phyloP scores from a whole-genome alignment of 2,888 invertebrate species.

The Hyles lineata region DNA sequence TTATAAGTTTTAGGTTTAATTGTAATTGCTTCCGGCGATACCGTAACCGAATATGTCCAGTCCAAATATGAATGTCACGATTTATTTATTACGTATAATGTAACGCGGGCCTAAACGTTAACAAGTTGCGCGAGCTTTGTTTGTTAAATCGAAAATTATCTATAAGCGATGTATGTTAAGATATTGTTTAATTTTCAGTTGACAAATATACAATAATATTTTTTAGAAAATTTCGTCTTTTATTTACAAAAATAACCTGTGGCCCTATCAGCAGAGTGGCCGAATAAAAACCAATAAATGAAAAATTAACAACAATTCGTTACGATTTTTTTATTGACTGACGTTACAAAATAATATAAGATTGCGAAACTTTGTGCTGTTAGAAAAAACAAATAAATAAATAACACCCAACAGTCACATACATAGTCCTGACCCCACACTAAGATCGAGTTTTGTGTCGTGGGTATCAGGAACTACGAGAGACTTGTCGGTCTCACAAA shows the following conservation, averaged over 20 bases:
- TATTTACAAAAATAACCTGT: conserved; percentile 30
- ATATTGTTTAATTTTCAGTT: conserved; percentile 83
- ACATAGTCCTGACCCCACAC: too few relatives aligned
- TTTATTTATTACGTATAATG: conserved; percentile 55
- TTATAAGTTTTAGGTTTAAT: conserved; percentile 54
- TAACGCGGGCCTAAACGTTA: conserved; percentile 71
- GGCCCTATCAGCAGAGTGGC: not conserved
- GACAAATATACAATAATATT: conserved; percentile 83
- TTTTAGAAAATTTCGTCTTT: conserved; percentile 57
- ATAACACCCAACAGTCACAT: too few relatives aligned
- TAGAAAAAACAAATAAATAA: too few relatives aligned
- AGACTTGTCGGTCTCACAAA: too few relatives aligned
- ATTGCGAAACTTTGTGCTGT: too few relatives aligned
- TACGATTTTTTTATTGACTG: too few relatives aligned
- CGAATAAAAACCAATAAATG: too few relatives aligned
- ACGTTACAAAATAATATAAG: too few relatives aligned
- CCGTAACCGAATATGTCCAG: conserved; percentile 39
- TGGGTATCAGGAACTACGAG: too few relatives aligned
- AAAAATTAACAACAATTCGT: too few relatives aligned
- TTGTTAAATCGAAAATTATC: conserved; percentile 75
- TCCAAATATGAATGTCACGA: conserved; percentile 36
- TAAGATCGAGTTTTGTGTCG: too few relatives aligned
- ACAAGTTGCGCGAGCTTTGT: conserved; percentile 62
- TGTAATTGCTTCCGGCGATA: conserved; percentile 41
- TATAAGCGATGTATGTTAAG: conserved; percentile 76